phyloP scores from a whole-genome alignment of 2,888 invertebrate genomes.

The Phlogophora meticulosa region DNA sequence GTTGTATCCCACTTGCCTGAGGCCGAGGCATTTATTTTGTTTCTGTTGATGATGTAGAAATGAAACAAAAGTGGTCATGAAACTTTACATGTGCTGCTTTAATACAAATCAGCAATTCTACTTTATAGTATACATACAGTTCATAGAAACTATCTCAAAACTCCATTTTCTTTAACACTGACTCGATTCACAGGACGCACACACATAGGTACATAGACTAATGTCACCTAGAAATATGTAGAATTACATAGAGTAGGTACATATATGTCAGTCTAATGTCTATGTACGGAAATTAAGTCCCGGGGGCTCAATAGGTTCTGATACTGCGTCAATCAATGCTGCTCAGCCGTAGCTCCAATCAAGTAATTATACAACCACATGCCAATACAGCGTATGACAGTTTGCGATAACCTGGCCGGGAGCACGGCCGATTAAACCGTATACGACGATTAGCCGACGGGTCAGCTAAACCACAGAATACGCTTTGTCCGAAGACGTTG shows the following conservation, averaged over 20 bases:
- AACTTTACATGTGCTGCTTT: background rate
- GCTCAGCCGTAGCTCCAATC: constrained; percentile 33
- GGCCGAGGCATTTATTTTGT: constrained; percentile 9
- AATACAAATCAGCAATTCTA: background rate
- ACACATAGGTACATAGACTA: background rate
- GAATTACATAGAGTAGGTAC: background rate
- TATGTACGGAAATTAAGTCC: constrained; percentile 30
- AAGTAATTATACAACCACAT: constrained; percentile 50
- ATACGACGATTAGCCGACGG: constrained; percentile 50
- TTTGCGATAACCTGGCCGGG: constrained; percentile 41
- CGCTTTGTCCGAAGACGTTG: constrained; percentile 51
- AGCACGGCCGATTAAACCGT: constrained; percentile 39
- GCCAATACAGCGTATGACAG: constrained; percentile 40
- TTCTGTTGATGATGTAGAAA: constrained; percentile 18
- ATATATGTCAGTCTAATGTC: background rate
- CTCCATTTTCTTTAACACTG: background rate
- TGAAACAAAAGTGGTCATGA: background rate
- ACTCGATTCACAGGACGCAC: background rate
- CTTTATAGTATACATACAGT: background rate
- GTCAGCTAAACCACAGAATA: constrained; percentile 45
- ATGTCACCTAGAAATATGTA: background rate
- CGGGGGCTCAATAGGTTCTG: constrained; percentile 26
- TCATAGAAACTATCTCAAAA: background rate
- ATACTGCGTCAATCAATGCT: constrained; percentile 39
- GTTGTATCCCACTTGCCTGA: constrained; percentile 1